Evolutionary conservation across 2,888 invertebrate species (phyloP).

Genomic region (Xylota segnis): DNA sequence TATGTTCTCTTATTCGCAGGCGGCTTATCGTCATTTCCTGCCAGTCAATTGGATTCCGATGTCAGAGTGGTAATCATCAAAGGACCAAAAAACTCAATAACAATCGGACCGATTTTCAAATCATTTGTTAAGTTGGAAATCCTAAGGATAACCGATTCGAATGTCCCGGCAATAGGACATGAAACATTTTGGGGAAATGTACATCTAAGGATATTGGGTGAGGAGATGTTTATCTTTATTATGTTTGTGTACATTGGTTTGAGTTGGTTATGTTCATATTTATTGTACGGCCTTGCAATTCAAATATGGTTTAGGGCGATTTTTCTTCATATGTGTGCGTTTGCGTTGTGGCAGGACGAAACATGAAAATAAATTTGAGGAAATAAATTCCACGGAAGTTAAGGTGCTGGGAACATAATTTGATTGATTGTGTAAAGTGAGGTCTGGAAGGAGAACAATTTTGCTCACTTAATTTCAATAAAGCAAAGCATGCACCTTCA

Average conservation of each 20-base stretch:
- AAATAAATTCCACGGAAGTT: no score
- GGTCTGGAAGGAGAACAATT: no score
- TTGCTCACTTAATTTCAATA: no score
- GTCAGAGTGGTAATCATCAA: slow-evolving; percentile 89
- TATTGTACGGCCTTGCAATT: background rate
- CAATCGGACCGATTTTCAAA: slow-evolving; percentile 89
- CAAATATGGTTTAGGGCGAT: background rate
- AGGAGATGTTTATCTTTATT: slow-evolving; percentile 79
- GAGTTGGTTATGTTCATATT: slow-evolving; percentile 76
- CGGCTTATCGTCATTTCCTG: slow-evolving; percentile 88
- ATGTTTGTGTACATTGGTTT: slow-evolving; percentile 42
- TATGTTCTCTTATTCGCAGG: slow-evolving; percentile 83
- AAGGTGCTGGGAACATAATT: no score
- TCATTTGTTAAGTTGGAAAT: slow-evolving; percentile 88
- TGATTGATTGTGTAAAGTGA: no score
- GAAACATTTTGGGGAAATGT: slow-evolving; percentile 93
- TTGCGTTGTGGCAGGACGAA: background rate
- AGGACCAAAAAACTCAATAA: slow-evolving; percentile 89
- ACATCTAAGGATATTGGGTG: slow-evolving; percentile 85
- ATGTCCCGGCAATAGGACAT: slow-evolving; percentile 91
- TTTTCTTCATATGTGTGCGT: background rate
- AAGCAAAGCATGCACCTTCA: no score
- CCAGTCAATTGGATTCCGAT: slow-evolving; percentile 87
- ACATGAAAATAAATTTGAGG: background rate
- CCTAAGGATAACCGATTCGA: slow-evolving; percentile 89